These are phyloP conservation scores for Otus scops DNA, from an alignment of 2,797 vertebrate species.

Conservation along the genomic window DNA sequence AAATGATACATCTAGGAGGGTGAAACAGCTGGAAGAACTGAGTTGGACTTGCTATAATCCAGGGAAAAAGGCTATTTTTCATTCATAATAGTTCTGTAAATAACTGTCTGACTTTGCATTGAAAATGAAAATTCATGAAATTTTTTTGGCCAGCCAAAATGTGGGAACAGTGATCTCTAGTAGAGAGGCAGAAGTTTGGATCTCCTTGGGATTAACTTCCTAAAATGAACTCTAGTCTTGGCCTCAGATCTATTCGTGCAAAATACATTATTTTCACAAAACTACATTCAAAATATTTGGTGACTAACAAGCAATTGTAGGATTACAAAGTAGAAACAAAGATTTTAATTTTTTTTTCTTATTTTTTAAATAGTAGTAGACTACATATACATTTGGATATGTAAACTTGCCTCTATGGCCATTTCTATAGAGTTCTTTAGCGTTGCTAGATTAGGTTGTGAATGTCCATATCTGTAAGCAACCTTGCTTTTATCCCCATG, in stretches of 20 bases:
- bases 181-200: not conserved
- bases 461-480: not conserved
- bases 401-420: not conserved
- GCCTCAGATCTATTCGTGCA: not conserved
- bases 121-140: not conserved
- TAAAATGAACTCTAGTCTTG: not conserved
- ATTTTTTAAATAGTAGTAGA: not conserved
- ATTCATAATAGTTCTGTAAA: not conserved
- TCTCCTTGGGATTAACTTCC: not conserved
- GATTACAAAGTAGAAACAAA: not conserved
- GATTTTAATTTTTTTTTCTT: not conserved
- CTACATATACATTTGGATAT: not conserved
- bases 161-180: not conserved
- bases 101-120: not conserved
- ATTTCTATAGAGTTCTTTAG: not conserved
- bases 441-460: not conserved
- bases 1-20: not conserved
- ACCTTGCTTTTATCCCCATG: not conserved
- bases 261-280: not conserved
- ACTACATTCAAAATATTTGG: not conserved
- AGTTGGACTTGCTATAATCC: not conserved
- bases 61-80: not conserved
- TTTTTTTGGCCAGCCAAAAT: not conserved
- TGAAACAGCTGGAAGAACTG: not conserved
- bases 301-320: not conserved